A percentile compares a stretch with the other conserved stretches of the same genome.
Conservation (phyloP, 2,888 invertebrate genomes). For the Ectropis crepuscularia region DNA sequence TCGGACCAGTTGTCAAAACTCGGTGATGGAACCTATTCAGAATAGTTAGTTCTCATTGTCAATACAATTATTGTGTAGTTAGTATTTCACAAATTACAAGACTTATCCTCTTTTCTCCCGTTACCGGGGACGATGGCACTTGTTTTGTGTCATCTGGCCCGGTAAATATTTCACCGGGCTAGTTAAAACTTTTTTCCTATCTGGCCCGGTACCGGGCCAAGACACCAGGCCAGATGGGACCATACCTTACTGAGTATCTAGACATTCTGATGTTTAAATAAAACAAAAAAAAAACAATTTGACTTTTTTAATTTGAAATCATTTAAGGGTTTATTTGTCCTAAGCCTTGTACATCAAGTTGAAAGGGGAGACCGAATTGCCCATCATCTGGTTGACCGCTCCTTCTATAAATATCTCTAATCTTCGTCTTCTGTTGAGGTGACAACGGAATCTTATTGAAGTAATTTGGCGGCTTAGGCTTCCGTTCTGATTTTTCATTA, state of each 20-base stretch:
- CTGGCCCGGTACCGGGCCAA: too few species aligned
- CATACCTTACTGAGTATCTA: neutral
- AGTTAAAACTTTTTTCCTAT: too few species aligned
- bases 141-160: too few species aligned
- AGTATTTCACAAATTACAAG: too few species aligned
- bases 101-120: too few species aligned
- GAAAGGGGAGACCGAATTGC: slow-evolving; percentile 62
- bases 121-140: too few species aligned
- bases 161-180: too few species aligned
- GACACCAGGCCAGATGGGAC: neutral
- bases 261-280: neutral
- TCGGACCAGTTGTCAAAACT: too few species aligned
- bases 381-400: slow-evolving; percentile 30
- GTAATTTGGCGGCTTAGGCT: neutral
- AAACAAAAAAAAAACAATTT: neutral
- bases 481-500: neutral
- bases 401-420: slow-evolving; percentile 11
- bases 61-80: too few species aligned
- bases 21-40: too few species aligned
- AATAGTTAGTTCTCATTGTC: too few species aligned
- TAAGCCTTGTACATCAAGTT: slow-evolving; percentile 61
- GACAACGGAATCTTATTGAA: slow-evolving; percentile 41
- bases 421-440: slow-evolving; percentile 42
- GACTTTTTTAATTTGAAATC: slow-evolving; percentile 11
- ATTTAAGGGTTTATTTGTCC: slow-evolving; percentile 56